Base-by-base conservation (phyloP, 2,797 vertebrate species). In the Cygnus olor region DNA sequence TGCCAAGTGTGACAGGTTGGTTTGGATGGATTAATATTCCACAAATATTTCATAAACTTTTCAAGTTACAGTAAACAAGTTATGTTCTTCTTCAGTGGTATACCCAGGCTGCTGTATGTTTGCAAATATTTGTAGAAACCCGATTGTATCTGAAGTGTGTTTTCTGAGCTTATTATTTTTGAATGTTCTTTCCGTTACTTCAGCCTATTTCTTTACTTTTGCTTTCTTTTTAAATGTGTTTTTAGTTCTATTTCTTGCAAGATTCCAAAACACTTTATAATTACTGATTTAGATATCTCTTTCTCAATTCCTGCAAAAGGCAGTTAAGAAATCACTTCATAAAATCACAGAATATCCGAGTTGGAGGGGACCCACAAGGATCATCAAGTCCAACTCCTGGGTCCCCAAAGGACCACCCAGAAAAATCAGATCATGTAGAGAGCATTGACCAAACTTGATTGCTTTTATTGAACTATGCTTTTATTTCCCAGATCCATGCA, bases 401-500 rank as follows among this genome's bases (percentile, higher is more conserved):
- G n/a, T n/a, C n/a, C n/a, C n/a, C n/a, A n/a, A n/a, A n/a, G n/a
- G n/a, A n/a, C n/a, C n/a, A n/a, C n/a, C n/a, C n/a, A n/a, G n/a
- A n/a, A n/a, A n/a, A n/a, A n/a, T n/a, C n/a, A n/a, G n/a, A n/a
- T n/a, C n/a, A n/a, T n/a, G n/a, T n/a, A n/a, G n/a, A n/a, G n/a
- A n/a, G n/a, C n/a, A n/a, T n/a, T n/a, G n/a, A n/a, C n/a, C n/a
- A n/a, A n/a, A n/a, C n/a, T n/a, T 36, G 36, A 36, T 36, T 36
- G 36, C 36, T 36, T 36, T 36, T 36, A 36, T 36, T 36, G 36
- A 36, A 36, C 36, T 36, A 36, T 2, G 4, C 10, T 65, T 94
- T 88, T 93, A 53, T 93, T 56, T 96, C 93, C 53, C 89, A 98
- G 98, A 98, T 69, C 98, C 98, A 0, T 98, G 98, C 36, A 94